Percentiles rank a stretch among this genome's conserved stretches.
These are phyloP conservation scores for Cochlearius cochlearius DNA, from an alignment of 2,113 vertebrate species.

Conservation along the genomic window DNA sequence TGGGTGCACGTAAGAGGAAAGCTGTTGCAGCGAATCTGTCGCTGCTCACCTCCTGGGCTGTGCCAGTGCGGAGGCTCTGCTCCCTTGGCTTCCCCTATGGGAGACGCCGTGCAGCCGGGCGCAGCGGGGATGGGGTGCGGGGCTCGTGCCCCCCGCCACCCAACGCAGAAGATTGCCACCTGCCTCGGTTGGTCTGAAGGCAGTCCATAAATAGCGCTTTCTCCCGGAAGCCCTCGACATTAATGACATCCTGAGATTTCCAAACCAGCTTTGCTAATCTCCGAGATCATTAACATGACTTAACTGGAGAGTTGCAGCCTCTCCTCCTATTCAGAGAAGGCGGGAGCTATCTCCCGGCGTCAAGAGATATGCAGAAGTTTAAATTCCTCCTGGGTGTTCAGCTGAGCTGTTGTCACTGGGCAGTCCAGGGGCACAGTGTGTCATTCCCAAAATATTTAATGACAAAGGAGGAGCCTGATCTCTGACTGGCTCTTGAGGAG, in stretches of 20 bases:
- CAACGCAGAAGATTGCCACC: accelerated
- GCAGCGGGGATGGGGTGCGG: not conserved
- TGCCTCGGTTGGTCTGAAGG: not conserved
- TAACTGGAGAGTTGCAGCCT: not conserved
- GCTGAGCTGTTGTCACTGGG: conserved; percentile 16
- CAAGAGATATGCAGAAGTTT: not conserved
- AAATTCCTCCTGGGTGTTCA: not conserved
- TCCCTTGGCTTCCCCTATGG: not conserved
- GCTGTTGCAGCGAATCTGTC: accelerated
- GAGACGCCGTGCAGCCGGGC: not conserved
- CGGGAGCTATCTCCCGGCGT: not conserved
- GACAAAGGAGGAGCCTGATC: conserved; percentile 16
- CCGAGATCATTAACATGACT: not conserved
- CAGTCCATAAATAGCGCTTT: not conserved
- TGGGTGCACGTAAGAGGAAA: accelerated
- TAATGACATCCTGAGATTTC: not conserved
- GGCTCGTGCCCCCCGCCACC: not conserved
- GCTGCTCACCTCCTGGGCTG: not conserved
- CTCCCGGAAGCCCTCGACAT: not conserved
- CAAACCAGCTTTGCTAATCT: conserved; percentile 17
- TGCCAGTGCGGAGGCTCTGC: not conserved
- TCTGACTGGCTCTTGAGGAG: conserved; percentile 28
- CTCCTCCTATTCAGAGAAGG: not conserved
- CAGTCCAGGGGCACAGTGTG: not conserved
- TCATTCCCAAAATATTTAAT: conserved; percentile 48